Evolutionary conservation across 92 coral and sea anemone genomes (phyloP), one percentile per base, ranked within the genome.

Genomic region (Epizoanthus ramosus): DNA sequence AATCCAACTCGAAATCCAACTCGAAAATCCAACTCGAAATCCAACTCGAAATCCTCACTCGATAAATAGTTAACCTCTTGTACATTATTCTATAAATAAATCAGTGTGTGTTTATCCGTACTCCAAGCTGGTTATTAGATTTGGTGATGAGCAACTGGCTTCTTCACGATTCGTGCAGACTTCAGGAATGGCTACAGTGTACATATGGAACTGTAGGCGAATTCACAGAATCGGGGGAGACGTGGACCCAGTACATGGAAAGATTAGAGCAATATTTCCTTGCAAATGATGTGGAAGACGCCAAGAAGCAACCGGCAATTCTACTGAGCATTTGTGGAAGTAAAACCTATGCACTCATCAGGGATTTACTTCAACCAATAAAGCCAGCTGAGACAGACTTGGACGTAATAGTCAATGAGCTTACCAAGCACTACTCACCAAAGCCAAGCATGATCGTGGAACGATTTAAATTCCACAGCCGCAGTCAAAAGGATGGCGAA

Each of bases 391-490:
- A 85, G 57, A 71, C 84, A 45, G 80, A 68, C 39, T 50, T 85
- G 41, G 57, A 68, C 17, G 80, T 66, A n/a, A 85, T 79, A 19
- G 72, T 63, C 17, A 23, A 28, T 3, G 71, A 45, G 0, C 24
- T 79, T 22, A 75, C 60, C 18, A 59, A 69, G n/a, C 84, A 85
- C 72, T 81, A 81, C 79, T 68, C 85, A 81, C 95, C 89, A 16
- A 89, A 92, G 37, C 89, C 91, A 43, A 84, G 89, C 22, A 61
- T 25, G 14, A 89, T 91, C 10, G 90, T 88, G 2, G 88, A 91
- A 53, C 82, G 89, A 22, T 85, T 80, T 74, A 91, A 75, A 71
- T 91, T 88, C 31, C 85, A 86, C 75, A 77, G 72, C 67, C 86
- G 90, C 28, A 58, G 74, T 9, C 88, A 81, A 3, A 72, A 21